A percentile compares a stretch with the other conserved stretches of the same genome.
These are phyloP conservation scores for Odontothrips loti DNA, from an alignment of 2,888 invertebrate species.

Conservation along the genomic window DNA sequence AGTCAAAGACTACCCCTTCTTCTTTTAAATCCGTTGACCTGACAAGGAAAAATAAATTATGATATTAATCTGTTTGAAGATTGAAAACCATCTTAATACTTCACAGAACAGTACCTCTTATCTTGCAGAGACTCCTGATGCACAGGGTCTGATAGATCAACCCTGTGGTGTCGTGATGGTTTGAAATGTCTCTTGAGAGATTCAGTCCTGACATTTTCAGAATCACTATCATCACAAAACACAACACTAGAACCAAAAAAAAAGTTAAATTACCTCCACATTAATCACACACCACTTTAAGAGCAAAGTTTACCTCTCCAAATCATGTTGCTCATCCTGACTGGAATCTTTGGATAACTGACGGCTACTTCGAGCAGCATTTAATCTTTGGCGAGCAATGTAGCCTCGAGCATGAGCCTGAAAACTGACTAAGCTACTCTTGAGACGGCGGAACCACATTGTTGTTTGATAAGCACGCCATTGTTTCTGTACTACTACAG, in stretches of 20 bases:
- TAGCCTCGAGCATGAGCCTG: slow-evolving; percentile 71
- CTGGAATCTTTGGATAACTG: slow-evolving; percentile 50
- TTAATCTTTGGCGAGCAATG: slow-evolving; percentile 53
- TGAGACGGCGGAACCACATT: slow-evolving; percentile 62
- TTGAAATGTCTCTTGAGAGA: slow-evolving; percentile 35
- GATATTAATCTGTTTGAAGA: neutral
- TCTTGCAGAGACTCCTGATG: neutral
- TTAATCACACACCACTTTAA: neutral
- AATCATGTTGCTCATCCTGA: slow-evolving; percentile 50
- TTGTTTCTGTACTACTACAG: slow-evolving; percentile 68
- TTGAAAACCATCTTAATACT: neutral
- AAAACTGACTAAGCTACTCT: slow-evolving; percentile 56
- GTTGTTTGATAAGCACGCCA: slow-evolving; percentile 69
- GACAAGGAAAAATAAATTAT: neutral
- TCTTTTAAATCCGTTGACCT: neutral
- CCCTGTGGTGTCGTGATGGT: neutral
- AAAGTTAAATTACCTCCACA: slow-evolving; percentile 27
- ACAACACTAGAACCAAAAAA: slow-evolving; percentile 52
- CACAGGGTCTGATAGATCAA: neutral
- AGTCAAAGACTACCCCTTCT: neutral
- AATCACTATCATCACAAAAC: slow-evolving; percentile 54
- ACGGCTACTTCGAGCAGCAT: neutral
- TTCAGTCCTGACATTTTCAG: slow-evolving; percentile 46
- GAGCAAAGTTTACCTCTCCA: slow-evolving; percentile 41
- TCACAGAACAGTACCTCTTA: neutral